Conservation (phyloP, 2,797 vertebrate species). For the Artibeus lituratus region DNA sequence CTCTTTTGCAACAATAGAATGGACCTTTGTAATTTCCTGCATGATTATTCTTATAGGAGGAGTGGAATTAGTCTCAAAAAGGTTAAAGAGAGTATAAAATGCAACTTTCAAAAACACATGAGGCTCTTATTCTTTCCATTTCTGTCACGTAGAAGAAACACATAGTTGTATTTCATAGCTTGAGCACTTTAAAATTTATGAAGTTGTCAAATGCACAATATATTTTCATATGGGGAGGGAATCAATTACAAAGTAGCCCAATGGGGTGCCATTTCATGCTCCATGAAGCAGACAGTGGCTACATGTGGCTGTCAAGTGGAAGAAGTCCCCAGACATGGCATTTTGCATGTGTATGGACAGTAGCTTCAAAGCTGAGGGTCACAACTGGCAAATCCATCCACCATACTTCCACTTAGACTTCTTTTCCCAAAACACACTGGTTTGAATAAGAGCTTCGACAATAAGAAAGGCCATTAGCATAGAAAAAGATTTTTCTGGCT, state of each 20-base stretch:
- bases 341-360: fast-evolving
- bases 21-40: neutral
- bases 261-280: neutral
- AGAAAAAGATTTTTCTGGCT: neutral
- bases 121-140: constrained; percentile 17
- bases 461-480: neutral
- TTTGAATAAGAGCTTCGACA: neutral
- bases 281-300: neutral
- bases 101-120: neutral
- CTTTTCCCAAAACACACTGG: neutral
- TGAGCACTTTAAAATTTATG: neutral
- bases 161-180: neutral
- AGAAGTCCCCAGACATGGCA: too few relatives aligned
- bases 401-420: neutral
- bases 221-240: neutral
- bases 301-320: neutral
- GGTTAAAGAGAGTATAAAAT: neutral
- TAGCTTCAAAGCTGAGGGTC: neutral
- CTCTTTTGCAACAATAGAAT: neutral
- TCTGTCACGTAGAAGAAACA: neutral
- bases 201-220: neutral
- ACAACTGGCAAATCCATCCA: neutral
- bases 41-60: neutral
- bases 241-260: neutral
- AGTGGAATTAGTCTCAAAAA: neutral